Percentiles rank a stretch among this genome's conserved stretches.
Conservation (phyloP, 2,888 invertebrate genomes). For the Agrilus cyanescens region DNA sequence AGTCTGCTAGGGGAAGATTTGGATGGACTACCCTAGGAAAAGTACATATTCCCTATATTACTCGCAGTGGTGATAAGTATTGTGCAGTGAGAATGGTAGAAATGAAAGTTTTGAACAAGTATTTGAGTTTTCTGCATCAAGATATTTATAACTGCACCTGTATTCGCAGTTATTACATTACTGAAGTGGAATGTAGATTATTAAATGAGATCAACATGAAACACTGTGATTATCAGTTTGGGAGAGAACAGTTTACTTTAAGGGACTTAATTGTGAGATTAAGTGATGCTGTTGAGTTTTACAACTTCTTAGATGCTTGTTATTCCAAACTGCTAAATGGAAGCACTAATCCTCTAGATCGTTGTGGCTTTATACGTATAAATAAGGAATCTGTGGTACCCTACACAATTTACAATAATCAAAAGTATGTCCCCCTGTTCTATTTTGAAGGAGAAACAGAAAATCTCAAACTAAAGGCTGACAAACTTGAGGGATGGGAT, state of each 20-base stretch:
- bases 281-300: conserved; percentile 81
- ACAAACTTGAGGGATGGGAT: conserved; percentile 84
- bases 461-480: conserved; percentile 75
- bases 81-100: conserved; percentile 93
- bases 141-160: conserved; percentile 86
- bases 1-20: conserved; percentile 70
- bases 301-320: conserved; percentile 81
- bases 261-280: conserved; percentile 84
- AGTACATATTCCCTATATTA: conserved; percentile 79
- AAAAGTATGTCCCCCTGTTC: conserved; percentile 84
- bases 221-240: conserved; percentile 86
- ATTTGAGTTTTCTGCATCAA: conserved; percentile 76
- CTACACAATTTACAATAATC: conserved; percentile 70
- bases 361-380: conserved; percentile 84
- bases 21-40: conserved; percentile 86
- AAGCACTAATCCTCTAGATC: conserved; percentile 57
- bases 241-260: conserved; percentile 73
- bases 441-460: conserved; percentile 89
- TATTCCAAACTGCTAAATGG: conserved; percentile 69
- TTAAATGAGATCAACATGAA: conserved; percentile 86
- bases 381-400: conserved; percentile 91
- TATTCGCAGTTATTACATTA: conserved; percentile 86
- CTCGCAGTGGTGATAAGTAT: conserved; percentile 71
- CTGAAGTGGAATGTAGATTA: conserved; percentile 77
- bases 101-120: conserved; percentile 77